Evolutionary conservation across 2,888 invertebrate genomes (phyloP).

Genomic region (Epicampocera succincta): DNA sequence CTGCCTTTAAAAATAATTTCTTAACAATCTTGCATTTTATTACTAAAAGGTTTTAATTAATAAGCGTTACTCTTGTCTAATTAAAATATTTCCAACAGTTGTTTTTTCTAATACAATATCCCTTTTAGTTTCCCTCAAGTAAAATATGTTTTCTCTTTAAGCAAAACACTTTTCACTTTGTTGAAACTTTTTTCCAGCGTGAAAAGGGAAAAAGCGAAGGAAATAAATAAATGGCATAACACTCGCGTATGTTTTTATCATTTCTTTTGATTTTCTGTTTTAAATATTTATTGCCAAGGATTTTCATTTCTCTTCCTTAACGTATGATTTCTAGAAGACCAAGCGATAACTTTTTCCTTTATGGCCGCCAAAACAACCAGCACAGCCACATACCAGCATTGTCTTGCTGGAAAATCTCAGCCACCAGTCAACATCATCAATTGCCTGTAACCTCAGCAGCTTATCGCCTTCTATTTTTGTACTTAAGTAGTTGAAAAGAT

Average conservation of each 20-base stretch:
- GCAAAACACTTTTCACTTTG: no score
- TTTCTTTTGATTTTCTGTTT: constrained; percentile 3
- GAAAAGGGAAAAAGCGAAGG: no score
- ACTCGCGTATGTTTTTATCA: not conserved
- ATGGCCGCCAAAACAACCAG: not conserved
- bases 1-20: no score
- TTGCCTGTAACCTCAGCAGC: constrained; percentile 35
- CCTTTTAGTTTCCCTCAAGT: no score
- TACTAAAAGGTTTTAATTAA: no score
- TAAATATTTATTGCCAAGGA: constrained; percentile 48
- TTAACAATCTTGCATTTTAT: no score
- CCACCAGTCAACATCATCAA: constrained; percentile 12
- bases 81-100: no score
- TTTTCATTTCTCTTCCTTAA: constrained; percentile 7
- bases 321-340: not conserved
- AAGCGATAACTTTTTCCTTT: constrained; percentile 15
- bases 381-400: not conserved
- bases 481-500: constrained; percentile 62
- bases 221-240: not conserved
- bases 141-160: no score
- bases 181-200: no score
- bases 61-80: no score
- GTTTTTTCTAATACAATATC: no score
- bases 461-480: constrained; percentile 44
- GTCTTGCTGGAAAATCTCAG: constrained; percentile 16